Percentiles rank a stretch among this genome's conserved stretches.
Conservation (phyloP, 1,140 invertebrate species). For the Lordiphosa stackelbergi region DNA sequence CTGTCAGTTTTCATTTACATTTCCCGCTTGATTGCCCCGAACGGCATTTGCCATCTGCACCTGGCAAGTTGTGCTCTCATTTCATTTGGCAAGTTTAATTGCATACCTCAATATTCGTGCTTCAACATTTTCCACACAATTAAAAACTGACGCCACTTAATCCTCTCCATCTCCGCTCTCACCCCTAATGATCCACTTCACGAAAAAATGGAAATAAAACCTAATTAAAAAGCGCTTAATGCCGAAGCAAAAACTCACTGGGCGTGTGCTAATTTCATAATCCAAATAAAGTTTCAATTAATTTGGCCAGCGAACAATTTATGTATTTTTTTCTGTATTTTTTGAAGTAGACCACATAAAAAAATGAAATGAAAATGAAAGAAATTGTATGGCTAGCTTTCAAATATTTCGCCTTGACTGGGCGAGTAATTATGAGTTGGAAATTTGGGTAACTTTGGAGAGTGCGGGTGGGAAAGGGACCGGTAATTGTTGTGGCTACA, state of each 20-base stretch:
- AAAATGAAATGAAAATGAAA: slow-evolving; percentile 16
- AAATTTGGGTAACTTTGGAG: not conserved
- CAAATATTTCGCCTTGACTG: slow-evolving; percentile 42
- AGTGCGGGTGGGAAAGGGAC: not conserved
- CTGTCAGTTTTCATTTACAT: slow-evolving; percentile 72
- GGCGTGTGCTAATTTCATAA: slow-evolving; percentile 67
- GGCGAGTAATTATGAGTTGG: slow-evolving; percentile 42
- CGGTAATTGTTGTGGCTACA: not conserved
- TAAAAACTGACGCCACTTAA: slow-evolving; percentile 54
- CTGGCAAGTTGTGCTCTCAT: slow-evolving; percentile 3
- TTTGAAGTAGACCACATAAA: slow-evolving; percentile 4
- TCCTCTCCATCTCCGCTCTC: slow-evolving; percentile 10
- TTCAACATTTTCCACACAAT: slow-evolving; percentile 54
- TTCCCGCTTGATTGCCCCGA: slow-evolving; percentile 46
- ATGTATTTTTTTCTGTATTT: slow-evolving; percentile 6
- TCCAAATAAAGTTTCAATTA: slow-evolving; percentile 73
- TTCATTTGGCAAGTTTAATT: slow-evolving; percentile 49
- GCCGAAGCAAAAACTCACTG: slow-evolving; percentile 33
- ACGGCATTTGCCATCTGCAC: slow-evolving; percentile 11
- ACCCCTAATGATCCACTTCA: slow-evolving; percentile 43
- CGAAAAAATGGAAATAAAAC: slow-evolving; percentile 24
- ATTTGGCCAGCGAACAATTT: slow-evolving; percentile 51
- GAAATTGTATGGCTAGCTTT: slow-evolving; percentile 34
- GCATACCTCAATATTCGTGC: slow-evolving; percentile 13
- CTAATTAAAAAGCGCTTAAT: slow-evolving; percentile 71